Percentiles rank a stretch among this genome's conserved stretches.
Conservation (phyloP, 1,140 invertebrate species). For the Drosophila orena region DNA sequence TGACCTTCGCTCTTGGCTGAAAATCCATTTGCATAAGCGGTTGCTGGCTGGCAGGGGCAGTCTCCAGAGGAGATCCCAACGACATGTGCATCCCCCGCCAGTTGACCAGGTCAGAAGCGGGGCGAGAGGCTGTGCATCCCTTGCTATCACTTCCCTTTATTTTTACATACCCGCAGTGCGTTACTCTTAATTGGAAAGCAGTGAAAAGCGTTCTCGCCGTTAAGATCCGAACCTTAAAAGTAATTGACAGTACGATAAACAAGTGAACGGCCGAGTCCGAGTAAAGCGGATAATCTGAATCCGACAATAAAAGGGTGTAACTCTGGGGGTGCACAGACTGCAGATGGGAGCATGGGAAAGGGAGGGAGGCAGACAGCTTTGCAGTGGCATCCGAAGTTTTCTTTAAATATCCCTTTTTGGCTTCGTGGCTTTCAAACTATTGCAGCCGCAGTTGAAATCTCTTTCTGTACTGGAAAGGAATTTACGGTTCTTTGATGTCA, state of each 20-base stretch:
- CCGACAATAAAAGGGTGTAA: slow-evolving; percentile 38
- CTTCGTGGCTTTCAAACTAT: too few species aligned
- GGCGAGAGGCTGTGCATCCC: background rate
- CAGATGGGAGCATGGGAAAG: background rate
- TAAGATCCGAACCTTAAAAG: slow-evolving; percentile 58
- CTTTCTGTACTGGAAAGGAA: too few species aligned
- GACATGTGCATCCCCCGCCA: slow-evolving; percentile 28
- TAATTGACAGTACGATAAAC: slow-evolving; percentile 65
- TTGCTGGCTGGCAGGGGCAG: background rate
- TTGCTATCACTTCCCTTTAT: background rate
- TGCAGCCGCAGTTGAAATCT: too few species aligned
- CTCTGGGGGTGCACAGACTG: too few species aligned
- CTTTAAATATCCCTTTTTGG: background rate
- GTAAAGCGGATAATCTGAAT: slow-evolving; percentile 26
- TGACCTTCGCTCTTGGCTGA: slow-evolving; percentile 78
- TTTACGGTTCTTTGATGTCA: too few species aligned
- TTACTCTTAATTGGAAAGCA: slow-evolving; percentile 75
- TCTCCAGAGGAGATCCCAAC: slow-evolving; percentile 14
- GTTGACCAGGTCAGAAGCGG: slow-evolving; percentile 18
- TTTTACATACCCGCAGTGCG: slow-evolving; percentile 51
- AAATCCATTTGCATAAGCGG: slow-evolving; percentile 78
- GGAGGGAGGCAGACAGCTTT: slow-evolving; percentile 1
- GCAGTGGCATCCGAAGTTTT: background rate
- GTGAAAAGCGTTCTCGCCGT: slow-evolving; percentile 44
- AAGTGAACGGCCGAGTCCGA: slow-evolving; percentile 22